Evolutionary conservation across 2,797 vertebrate genomes (phyloP).

Genomic region (Girardinus metallicus): DNA sequence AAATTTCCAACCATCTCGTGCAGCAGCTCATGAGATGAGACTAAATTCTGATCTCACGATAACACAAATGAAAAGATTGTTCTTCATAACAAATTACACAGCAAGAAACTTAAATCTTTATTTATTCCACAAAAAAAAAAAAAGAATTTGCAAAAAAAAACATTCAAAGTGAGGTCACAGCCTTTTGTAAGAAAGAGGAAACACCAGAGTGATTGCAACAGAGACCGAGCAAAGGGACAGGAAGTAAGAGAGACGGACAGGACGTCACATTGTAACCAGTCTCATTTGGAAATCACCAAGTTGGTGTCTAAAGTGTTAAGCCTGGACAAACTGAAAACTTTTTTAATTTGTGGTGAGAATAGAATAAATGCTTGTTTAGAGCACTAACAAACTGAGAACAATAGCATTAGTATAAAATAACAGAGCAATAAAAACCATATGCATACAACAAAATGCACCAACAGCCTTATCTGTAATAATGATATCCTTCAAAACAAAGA

Average conservation of each 20-base stretch:
- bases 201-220: constrained; percentile 62
- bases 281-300: constrained; percentile 26
- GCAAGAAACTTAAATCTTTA: not conserved
- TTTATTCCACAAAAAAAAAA: not conserved
- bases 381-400: not conserved
- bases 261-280: constrained; percentile 28
- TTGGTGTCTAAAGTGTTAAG: constrained; percentile 9
- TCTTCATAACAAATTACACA: not conserved
- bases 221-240: constrained; percentile 33
- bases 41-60: not conserved
- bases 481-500: constrained; percentile 4
- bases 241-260: constrained; percentile 46
- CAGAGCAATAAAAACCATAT: not conserved
- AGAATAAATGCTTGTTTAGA: not conserved
- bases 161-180: not conserved
- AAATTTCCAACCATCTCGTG: constrained; percentile 67
- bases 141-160: constrained; percentile 1
- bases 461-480: not conserved
- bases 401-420: not conserved
- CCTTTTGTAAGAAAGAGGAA: constrained; percentile 60
- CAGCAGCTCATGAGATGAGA: not conserved
- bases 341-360: not conserved
- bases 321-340: not conserved
- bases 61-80: not conserved
- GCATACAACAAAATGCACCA: not conserved